Percentiles rank a stretch among this genome's conserved stretches.
These are phyloP conservation scores for Rhabdornis inornatus DNA, from an alignment of 2,113 vertebrate species.

Conservation along the genomic window DNA sequence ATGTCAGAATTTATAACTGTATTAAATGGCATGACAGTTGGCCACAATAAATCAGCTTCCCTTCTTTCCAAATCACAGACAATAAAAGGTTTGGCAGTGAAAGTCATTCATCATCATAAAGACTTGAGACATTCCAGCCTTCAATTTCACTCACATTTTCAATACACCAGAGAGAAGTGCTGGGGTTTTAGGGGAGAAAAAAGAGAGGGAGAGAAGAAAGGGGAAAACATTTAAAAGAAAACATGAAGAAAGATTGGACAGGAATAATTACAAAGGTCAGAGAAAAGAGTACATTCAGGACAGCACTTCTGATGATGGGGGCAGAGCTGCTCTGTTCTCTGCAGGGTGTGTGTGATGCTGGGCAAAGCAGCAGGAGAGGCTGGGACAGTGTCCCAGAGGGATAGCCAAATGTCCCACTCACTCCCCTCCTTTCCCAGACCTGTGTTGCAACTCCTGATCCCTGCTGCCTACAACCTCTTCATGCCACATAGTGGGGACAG, in stretches of 20 bases:
- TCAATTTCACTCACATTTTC: constrained; percentile 91
- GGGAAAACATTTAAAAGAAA: constrained; percentile 49
- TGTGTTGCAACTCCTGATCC: not conserved
- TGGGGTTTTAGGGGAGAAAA: constrained; percentile 22
- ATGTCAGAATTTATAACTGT: constrained; percentile 90
- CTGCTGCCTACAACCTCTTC: fast-evolving
- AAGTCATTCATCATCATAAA: constrained; percentile 98
- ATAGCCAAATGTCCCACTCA: fast-evolving
- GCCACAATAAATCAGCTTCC: constrained; percentile 89
- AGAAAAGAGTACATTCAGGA: constrained; percentile 48
- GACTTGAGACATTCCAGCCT: constrained; percentile 84
- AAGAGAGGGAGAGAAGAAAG: constrained; percentile 52
- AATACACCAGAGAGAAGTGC: constrained; percentile 74
- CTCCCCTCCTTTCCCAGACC: not conserved
- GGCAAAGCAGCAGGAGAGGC: not conserved
- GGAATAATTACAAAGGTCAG: constrained; percentile 77
- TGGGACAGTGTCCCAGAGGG: not conserved
- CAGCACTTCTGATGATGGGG: not conserved
- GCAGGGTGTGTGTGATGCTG: not conserved
- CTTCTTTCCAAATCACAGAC: constrained; percentile 87
- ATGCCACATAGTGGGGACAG: fast-evolving
- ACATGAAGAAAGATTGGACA: constrained; percentile 65
- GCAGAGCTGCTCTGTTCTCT: not conserved
- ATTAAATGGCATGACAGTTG: constrained; percentile 90
- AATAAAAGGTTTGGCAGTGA: constrained; percentile 87